Evolutionary conservation across 2,113 vertebrate genomes (phyloP).

Genomic region (Notothenia rossii): DNA sequence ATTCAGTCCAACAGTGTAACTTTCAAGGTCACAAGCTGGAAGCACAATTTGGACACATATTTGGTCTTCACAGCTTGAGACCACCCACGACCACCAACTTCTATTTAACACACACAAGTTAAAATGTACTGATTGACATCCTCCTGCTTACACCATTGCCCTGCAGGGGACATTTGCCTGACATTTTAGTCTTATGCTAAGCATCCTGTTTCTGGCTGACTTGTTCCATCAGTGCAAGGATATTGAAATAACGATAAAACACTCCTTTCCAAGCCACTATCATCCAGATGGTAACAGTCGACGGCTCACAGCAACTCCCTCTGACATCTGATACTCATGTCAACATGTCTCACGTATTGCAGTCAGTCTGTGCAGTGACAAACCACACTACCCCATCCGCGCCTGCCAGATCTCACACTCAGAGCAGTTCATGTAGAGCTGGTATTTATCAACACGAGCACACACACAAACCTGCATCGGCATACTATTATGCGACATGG

Average conservation of each 20-base stretch:
- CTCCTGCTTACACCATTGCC: constrained; percentile 37
- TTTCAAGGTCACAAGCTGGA: constrained; percentile 81
- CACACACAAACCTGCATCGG: constrained; percentile 15
- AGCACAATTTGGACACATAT: constrained; percentile 81
- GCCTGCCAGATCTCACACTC: constrained; percentile 75
- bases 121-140: constrained; percentile 64
- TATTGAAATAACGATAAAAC: constrained; percentile 52
- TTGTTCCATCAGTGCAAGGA: constrained; percentile 37
- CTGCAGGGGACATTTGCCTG: constrained; percentile 65
- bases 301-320: constrained; percentile 47
- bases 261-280: constrained; percentile 46
- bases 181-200: constrained; percentile 50
- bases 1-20: constrained; percentile 72
- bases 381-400: constrained; percentile 47
- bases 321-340: constrained; percentile 70
- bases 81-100: constrained; percentile 86
- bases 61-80: constrained; percentile 76
- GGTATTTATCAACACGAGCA: constrained; percentile 41
- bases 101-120: constrained; percentile 74
- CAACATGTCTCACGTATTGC: constrained; percentile 67
- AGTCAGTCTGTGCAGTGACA: constrained; percentile 47
- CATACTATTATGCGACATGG: constrained; percentile 20
- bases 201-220: constrained; percentile 41
- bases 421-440: constrained; percentile 33
- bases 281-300: constrained; percentile 56